Conservation (phyloP, 37 sponge, comb jelly and placozoan genomes). For the Mnemiopsis leidyi region DNA sequence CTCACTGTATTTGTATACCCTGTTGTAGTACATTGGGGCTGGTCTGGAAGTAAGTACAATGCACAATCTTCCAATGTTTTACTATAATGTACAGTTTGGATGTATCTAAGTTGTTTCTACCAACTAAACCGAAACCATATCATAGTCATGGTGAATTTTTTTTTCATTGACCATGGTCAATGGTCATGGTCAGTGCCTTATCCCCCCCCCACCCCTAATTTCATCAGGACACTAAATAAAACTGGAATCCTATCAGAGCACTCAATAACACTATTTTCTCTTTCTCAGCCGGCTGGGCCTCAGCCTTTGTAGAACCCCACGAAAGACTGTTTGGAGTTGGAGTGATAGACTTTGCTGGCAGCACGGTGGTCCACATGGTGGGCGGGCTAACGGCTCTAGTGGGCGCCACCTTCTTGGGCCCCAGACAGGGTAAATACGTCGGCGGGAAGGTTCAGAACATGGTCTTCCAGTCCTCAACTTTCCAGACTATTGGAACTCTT, state of each 20-base stretch:
- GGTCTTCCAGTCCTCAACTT: background rate
- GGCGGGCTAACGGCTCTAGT: constrained; percentile 22
- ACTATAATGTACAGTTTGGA: too few species aligned
- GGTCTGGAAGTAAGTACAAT: background rate
- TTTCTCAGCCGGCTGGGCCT: constrained; percentile 24
- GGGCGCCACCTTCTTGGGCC: background rate
- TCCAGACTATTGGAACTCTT: background rate
- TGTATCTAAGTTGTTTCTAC: too few species aligned
- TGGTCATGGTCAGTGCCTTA: too few species aligned
- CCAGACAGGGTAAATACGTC: background rate
- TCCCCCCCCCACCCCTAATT: too few species aligned
- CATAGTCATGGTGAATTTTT: too few species aligned
- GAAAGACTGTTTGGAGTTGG: background rate
- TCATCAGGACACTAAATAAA: too few species aligned
- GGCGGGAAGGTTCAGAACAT: background rate
- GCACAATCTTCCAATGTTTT: too few species aligned
- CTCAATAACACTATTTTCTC: too few species aligned
- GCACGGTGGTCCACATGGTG: constrained; percentile 46
- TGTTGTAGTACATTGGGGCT: constrained; percentile 19
- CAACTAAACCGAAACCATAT: too few species aligned
- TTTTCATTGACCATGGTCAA: too few species aligned
- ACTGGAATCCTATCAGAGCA: too few species aligned
- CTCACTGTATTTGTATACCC: constrained; percentile 17
- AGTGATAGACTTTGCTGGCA: constrained; percentile 37
- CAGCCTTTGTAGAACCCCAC: background rate